Percentiles rank a stretch among this genome's conserved stretches.
These are phyloP conservation scores for Diachasmimorpha longicaudata DNA, from an alignment of 1,140 invertebrate genomes.

Conservation along the genomic window DNA sequence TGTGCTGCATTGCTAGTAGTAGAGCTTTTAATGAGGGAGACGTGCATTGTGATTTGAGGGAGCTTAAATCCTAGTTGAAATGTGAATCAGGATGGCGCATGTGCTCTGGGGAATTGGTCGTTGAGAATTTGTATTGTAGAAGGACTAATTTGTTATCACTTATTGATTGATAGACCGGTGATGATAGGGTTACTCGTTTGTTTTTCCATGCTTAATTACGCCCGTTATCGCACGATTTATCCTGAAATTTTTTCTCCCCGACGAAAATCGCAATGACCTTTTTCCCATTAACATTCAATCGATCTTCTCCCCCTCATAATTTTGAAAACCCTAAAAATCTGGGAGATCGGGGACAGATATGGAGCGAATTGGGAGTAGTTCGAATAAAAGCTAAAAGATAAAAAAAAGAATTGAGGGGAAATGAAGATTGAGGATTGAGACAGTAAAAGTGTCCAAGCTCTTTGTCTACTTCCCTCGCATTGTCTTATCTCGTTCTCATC, in stretches of 20 bases:
- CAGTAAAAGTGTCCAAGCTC: not conserved
- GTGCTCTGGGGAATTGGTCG: too few species aligned
- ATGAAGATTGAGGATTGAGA: slow-evolving; percentile 5
- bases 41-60: too few species aligned
- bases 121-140: too few species aligned
- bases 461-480: not conserved
- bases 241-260: not conserved
- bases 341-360: not conserved
- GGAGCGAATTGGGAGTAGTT: not conserved
- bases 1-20: too few species aligned
- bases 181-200: too few species aligned
- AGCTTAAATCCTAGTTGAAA: too few species aligned
- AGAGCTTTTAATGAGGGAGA: too few species aligned
- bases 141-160: too few species aligned
- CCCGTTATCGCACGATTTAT: too few species aligned
- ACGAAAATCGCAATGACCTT: not conserved
- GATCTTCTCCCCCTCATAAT: not conserved
- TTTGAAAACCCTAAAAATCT: not conserved
- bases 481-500: not conserved
- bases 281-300: not conserved
- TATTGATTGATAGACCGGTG: too few species aligned
- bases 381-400: not conserved
- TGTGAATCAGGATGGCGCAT: too few species aligned
- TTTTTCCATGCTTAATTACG: too few species aligned
- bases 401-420: slow-evolving; percentile 10